phyloP scores from a whole-genome alignment of 1,140 invertebrate species.

The Ceratoteleas bidentatus region DNA sequence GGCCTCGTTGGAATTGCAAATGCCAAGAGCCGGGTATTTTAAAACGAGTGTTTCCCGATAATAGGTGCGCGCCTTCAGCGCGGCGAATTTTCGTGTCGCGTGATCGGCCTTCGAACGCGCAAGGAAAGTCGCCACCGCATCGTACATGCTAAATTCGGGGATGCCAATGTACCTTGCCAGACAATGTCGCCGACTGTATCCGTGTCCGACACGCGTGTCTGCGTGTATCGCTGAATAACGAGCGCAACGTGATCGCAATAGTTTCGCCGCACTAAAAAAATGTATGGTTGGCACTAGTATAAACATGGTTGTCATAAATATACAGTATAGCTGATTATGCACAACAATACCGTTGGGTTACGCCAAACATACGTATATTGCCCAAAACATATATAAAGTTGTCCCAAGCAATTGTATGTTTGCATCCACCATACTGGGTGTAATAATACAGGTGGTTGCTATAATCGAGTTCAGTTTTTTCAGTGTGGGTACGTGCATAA shows the following conservation, averaged over 20 bases:
- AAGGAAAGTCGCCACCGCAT: constrained; percentile 58
- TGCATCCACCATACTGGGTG: too few species aligned
- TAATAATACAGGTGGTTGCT: too few species aligned
- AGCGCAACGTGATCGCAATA: constrained; percentile 56
- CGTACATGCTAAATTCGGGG: constrained; percentile 59
- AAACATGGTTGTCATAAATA: too few species aligned
- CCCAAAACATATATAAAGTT: constrained; percentile 44
- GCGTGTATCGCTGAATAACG: constrained; percentile 55
- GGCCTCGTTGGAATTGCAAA: constrained; percentile 12
- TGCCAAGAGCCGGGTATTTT: constrained; percentile 68
- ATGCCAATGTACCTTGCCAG: constrained; percentile 33
- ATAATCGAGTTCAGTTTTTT: too few species aligned
- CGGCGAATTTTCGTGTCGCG: constrained; percentile 53
- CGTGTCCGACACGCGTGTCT: not conserved
- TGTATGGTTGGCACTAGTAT: too few species aligned
- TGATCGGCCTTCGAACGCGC: constrained; percentile 63
- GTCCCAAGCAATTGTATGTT: too few species aligned
- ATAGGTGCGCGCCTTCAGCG: constrained; percentile 67
- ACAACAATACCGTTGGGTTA: too few species aligned
- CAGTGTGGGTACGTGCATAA: too few species aligned
- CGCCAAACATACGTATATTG: too few species aligned
- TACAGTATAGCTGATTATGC: too few species aligned
- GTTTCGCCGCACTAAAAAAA: constrained; percentile 30
- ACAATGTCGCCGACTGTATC: not conserved
- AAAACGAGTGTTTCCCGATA: constrained; percentile 76